A percentile compares a stretch with the other conserved stretches of the same genome.
Evolutionary conservation across 2,888 invertebrate species (phyloP).

Genomic region (Zonitis immaculata): DNA sequence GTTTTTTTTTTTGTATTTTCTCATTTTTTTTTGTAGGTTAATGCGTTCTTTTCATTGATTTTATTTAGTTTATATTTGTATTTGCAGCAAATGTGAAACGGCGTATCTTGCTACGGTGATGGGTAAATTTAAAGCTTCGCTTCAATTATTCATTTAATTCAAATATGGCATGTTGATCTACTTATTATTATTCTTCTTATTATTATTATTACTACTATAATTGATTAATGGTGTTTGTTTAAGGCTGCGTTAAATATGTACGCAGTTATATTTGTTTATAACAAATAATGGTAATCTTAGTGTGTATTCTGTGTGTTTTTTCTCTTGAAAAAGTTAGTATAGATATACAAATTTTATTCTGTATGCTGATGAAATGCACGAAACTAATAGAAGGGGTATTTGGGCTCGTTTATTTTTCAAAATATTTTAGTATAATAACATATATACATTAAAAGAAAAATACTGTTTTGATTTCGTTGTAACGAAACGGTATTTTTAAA

Average conservation of each 20-base stretch:
- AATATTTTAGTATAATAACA: slow-evolving; percentile 33
- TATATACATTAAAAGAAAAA: slow-evolving; percentile 9
- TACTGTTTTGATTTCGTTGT: slow-evolving; percentile 20
- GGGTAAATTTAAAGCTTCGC: neutral
- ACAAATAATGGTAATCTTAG: slow-evolving; percentile 4
- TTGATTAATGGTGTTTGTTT: slow-evolving; percentile 14
- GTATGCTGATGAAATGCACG: slow-evolving; percentile 86
- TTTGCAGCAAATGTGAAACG: neutral
- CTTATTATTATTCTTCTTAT: neutral
- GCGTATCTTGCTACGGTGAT: neutral
- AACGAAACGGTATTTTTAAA: neutral
- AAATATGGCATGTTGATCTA: neutral
- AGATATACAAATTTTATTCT: slow-evolving; percentile 46
- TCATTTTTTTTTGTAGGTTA: too few relatives aligned
- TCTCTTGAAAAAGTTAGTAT: slow-evolving; percentile 21
- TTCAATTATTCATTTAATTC: neutral
- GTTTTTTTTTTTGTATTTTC: too few relatives aligned
- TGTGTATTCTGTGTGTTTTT: slow-evolving; percentile 26
- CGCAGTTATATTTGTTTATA: neutral
- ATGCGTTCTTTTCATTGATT: neutral
- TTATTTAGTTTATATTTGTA: neutral
- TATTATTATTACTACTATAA: too few relatives aligned
- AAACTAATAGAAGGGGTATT: slow-evolving; percentile 81
- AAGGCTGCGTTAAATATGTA: neutral
- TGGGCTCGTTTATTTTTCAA: slow-evolving; percentile 40